A percentile compares a stretch with the other conserved stretches of the same genome.
Evolutionary conservation across 2,113 vertebrate species (phyloP).

Genomic region (Ictalurus punctatus): DNA sequence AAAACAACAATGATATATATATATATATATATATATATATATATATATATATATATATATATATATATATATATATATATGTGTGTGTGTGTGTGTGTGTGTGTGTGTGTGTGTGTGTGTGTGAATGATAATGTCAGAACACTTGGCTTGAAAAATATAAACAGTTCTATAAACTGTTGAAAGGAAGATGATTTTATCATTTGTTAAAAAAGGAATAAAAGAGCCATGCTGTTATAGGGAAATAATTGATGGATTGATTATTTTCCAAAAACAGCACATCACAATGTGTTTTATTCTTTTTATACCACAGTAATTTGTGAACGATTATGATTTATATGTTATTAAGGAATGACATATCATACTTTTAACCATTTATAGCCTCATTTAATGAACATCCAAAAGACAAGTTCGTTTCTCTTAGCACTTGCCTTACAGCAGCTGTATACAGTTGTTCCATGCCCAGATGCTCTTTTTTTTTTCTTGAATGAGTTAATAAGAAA

Average conservation of each 20-base stretch:
- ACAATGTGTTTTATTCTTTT: neutral
- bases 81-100: no score
- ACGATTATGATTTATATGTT: neutral
- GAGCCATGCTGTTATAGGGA: neutral
- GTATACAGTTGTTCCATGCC: neutral
- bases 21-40: no score
- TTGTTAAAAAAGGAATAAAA: neutral
- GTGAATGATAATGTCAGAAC: slow-evolving; percentile 32
- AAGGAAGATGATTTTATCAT: neutral
- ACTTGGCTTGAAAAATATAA: slow-evolving; percentile 2
- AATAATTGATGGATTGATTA: neutral
- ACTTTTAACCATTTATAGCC: neutral
- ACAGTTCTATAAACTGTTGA: neutral
- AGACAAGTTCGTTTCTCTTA: neutral
- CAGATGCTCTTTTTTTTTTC: neutral
- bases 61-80: no score
- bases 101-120: no score
- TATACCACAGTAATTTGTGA: neutral
- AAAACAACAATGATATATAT: neutral
- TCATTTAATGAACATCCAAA: neutral
- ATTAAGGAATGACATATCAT: neutral
- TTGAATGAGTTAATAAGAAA: no score
- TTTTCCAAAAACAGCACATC: neutral
- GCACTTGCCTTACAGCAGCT: neutral
- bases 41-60: no score